Evolutionary conservation across 2,113 vertebrate species (phyloP).

Genomic region (Strigops habroptila): DNA sequence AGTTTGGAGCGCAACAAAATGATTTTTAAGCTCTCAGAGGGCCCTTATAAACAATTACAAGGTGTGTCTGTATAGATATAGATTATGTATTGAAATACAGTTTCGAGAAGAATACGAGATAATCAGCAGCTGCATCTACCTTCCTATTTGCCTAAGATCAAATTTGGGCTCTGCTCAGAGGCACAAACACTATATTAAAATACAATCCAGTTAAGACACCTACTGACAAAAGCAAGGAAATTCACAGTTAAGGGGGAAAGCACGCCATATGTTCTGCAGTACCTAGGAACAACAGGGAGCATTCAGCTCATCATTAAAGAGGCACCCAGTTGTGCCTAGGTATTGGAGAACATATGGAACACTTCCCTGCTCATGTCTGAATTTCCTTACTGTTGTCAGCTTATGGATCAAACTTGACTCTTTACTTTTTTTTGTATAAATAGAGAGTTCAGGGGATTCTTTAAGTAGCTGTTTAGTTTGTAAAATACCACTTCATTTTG

Average conservation of each 20-base stretch:
- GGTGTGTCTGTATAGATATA: slow-evolving; percentile 30
- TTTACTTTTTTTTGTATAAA: not conserved
- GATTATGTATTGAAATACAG: slow-evolving; percentile 45
- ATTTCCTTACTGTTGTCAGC: slow-evolving; percentile 69
- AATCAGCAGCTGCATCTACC: slow-evolving; percentile 64
- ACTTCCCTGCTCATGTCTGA: slow-evolving; percentile 70
- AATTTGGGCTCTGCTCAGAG: slow-evolving; percentile 63
- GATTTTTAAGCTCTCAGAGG: slow-evolving; percentile 57
- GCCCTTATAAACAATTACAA: slow-evolving; percentile 69
- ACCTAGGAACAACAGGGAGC: slow-evolving; percentile 78
- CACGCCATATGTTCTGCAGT: slow-evolving; percentile 76
- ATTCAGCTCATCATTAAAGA: slow-evolving; percentile 81
- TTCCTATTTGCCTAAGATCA: slow-evolving; percentile 63
- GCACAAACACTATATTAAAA: slow-evolving; percentile 70
- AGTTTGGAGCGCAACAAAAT: slow-evolving; percentile 60
- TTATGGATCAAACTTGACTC: slow-evolving; percentile 65
- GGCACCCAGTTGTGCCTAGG: slow-evolving; percentile 81
- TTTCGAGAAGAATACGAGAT: slow-evolving; percentile 41
- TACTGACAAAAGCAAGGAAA: slow-evolving; percentile 78
- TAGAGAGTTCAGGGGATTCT: not conserved
- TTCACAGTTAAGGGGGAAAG: slow-evolving; percentile 71
- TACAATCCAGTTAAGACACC: slow-evolving; percentile 74
- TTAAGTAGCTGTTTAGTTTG: not conserved
- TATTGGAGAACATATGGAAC: slow-evolving; percentile 80
- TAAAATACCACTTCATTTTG: slow-evolving; percentile 51